Percentiles rank a stretch among this genome's conserved stretches.
Evolutionary conservation across 2,113 vertebrate species (phyloP).

Genomic region (Microtus montanus): DNA sequence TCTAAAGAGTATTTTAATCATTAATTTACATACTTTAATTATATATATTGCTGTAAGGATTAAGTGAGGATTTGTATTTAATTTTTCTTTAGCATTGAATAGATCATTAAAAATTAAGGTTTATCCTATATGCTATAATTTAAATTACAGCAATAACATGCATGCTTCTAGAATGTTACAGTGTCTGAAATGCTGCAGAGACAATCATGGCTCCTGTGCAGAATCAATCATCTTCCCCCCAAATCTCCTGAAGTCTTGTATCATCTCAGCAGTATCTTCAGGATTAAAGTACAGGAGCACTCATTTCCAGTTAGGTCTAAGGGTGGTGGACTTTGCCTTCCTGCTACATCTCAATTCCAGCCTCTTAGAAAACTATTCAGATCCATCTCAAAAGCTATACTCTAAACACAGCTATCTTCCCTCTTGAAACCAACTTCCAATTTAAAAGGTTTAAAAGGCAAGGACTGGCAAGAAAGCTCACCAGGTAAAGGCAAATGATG

Average conservation of each 20-base stretch:
- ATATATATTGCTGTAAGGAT: background rate
- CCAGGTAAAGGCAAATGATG: background rate
- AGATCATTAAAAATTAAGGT: background rate
- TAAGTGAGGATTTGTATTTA: background rate
- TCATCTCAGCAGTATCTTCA: background rate
- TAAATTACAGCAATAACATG: background rate
- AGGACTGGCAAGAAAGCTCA: no score
- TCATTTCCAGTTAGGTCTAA: background rate
- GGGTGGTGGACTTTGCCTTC: background rate
- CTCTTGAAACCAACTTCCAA: background rate
- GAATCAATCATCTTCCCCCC: background rate
- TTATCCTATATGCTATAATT: background rate
- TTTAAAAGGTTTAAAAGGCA: background rate
- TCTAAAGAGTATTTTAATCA: background rate
- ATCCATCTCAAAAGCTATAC: background rate
- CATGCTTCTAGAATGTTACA: background rate
- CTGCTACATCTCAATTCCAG: background rate
- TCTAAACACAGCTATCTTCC: background rate
- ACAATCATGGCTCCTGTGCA: background rate
- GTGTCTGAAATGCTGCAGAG: background rate
- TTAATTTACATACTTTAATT: background rate
- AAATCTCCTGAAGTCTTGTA: background rate
- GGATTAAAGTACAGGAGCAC: background rate
- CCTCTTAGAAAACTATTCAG: background rate
- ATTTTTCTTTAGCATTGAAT: background rate